Evolutionary conservation across 2,888 invertebrate genomes (phyloP).

Genomic region (Polydrusus tereticollis): DNA sequence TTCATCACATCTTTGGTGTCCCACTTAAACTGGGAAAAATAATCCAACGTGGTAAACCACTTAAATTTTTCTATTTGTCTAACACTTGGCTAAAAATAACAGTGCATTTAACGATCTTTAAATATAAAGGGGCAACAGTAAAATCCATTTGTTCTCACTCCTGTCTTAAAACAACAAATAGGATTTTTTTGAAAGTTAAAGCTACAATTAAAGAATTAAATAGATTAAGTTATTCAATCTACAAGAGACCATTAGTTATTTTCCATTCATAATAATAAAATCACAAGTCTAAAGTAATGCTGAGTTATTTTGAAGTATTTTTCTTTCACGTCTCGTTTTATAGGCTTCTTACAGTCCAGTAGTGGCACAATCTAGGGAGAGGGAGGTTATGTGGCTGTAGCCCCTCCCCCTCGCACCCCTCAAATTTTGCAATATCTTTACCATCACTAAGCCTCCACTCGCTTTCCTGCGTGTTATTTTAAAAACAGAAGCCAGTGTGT

Average conservation of each 20-base stretch:
- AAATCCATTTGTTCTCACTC: conserved; percentile 9
- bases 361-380: too few species aligned
- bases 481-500: too few species aligned
- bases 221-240: not conserved
- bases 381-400: too few species aligned
- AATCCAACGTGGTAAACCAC: not conserved
- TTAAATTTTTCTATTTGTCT: conserved; percentile 1
- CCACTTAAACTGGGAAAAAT: not conserved
- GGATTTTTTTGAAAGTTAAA: not conserved
- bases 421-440: too few species aligned
- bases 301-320: too few species aligned
- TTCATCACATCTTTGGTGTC: not conserved
- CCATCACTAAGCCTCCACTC: too few species aligned
- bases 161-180: not conserved
- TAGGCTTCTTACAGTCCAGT: too few species aligned
- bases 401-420: too few species aligned
- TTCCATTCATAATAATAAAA: too few species aligned
- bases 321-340: too few species aligned
- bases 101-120: not conserved
- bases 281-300: too few species aligned
- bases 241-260: not conserved
- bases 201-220: not conserved
- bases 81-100: not conserved
- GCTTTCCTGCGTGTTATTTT: too few species aligned
- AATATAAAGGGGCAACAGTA: conserved; percentile 2